phyloP scores from a whole-genome alignment of 2,888 invertebrate genomes.

The Zaprionus obscuricornis region DNA sequence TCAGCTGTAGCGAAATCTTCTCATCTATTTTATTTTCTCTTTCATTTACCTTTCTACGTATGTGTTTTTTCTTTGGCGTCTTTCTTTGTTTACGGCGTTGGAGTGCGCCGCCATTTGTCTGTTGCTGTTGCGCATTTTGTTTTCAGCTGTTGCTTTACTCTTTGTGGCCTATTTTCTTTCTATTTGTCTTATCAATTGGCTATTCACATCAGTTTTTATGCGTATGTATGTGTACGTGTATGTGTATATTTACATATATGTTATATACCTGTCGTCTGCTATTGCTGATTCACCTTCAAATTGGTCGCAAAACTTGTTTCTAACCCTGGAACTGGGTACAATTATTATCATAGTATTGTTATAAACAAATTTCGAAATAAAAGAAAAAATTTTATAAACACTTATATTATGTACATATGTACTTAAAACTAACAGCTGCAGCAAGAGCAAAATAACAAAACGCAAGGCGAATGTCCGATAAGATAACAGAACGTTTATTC shows the following conservation, averaged over 20 bases:
- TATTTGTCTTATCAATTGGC: slow-evolving; percentile 34
- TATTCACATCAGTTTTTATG: slow-evolving; percentile 1
- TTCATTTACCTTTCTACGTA: slow-evolving; percentile 8
- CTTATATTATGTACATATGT: not conserved
- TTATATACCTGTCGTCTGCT: slow-evolving; percentile 10
- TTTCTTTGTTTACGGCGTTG: slow-evolving; percentile 40
- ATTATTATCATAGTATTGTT: slow-evolving; percentile 6
- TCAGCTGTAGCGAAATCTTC: slow-evolving; percentile 23
- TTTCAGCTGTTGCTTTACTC: slow-evolving; percentile 41
- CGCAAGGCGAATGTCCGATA: slow-evolving; percentile 60
- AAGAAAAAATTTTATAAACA: not conserved
- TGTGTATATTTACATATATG: no score
- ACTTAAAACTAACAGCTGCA: not conserved
- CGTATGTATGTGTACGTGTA: not conserved
- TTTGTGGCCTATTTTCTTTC: slow-evolving; percentile 64
- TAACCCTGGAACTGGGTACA: slow-evolving; percentile 53
- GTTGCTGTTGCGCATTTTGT: slow-evolving; percentile 34
- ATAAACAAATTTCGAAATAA: slow-evolving; percentile 16
- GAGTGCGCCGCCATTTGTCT: slow-evolving; percentile 26
- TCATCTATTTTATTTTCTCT: slow-evolving; percentile 17
- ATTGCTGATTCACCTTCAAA: slow-evolving; percentile 54
- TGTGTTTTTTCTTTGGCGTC: slow-evolving; percentile 33
- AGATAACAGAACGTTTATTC: slow-evolving; percentile 50
- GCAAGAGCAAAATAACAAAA: slow-evolving; percentile 4
- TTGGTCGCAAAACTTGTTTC: slow-evolving; percentile 54